A percentile compares a stretch with the other conserved stretches of the same genome.
Evolutionary conservation across 2,797 vertebrate species (phyloP).

Genomic region (Pseudopleuronectes americanus): DNA sequence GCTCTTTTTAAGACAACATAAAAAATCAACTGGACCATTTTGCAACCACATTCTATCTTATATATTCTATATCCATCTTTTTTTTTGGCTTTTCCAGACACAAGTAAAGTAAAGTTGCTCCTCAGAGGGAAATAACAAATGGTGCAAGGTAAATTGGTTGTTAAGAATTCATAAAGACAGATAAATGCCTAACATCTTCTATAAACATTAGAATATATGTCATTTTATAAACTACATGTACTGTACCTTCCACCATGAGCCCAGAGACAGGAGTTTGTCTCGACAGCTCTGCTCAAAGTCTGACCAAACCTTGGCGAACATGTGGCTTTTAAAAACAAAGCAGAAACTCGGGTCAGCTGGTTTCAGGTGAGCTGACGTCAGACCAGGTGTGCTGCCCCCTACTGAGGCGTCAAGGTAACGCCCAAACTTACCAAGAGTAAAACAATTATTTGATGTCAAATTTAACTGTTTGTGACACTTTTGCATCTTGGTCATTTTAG

Average conservation of each 20-base stretch:
- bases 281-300: conserved; percentile 51
- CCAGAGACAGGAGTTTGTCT: conserved; percentile 40
- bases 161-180: too few relatives aligned
- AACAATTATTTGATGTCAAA: too few relatives aligned
- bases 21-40: too few relatives aligned
- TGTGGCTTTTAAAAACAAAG: conserved; percentile 21
- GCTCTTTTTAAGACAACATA: neutral
- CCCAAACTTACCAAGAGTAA: neutral
- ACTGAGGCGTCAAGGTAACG: too few relatives aligned
- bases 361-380: conserved; percentile 36
- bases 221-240: neutral
- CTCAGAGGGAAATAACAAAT: neutral
- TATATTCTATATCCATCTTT: neutral
- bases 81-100: neutral
- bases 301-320: conserved; percentile 63
- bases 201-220: too few relatives aligned
- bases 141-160: too few relatives aligned
- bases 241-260: conserved; percentile 68
- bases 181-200: too few relatives aligned
- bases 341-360: neutral
- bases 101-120: neutral
- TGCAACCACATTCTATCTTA: too few relatives aligned
- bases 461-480: too few relatives aligned
- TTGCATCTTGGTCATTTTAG: neutral
- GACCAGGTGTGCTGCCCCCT: too few relatives aligned